phyloP scores from a whole-genome alignment of 1,140 invertebrate genomes.

The Drosophila kikkawai region DNA sequence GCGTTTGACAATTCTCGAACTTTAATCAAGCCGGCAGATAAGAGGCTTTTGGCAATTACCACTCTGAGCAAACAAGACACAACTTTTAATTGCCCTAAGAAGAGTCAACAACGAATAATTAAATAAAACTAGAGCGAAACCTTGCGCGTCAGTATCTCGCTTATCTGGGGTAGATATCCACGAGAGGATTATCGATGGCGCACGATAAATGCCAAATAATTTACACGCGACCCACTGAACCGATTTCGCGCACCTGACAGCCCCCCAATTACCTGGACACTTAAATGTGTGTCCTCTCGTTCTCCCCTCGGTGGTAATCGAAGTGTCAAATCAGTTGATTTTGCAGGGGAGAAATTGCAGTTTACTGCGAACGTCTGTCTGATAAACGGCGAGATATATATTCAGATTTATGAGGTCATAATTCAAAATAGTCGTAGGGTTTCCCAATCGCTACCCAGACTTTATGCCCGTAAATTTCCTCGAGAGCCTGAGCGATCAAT shows the following conservation, averaged over 20 bases:
- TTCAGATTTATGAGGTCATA: conserved; percentile 50
- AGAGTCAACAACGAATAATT: conserved; percentile 41
- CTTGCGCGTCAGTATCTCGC: conserved; percentile 37
- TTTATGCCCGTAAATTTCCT: conserved; percentile 32
- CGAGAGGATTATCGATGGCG: conserved; percentile 47
- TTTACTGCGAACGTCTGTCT: conserved; percentile 48
- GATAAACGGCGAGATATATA: conserved; percentile 35
- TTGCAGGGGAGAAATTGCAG: conserved; percentile 15
- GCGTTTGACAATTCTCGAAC: conserved; percentile 9
- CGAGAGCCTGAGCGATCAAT: conserved; percentile 10
- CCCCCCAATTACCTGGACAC: conserved; percentile 33
- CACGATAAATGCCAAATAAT: conserved; percentile 59
- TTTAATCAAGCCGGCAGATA: conserved; percentile 35
- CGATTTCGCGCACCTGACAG: conserved; percentile 22
- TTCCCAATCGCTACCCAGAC: conserved; percentile 32
- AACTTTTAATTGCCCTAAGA: conserved; percentile 50
- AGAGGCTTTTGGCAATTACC: conserved; percentile 29
- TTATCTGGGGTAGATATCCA: conserved; percentile 37
- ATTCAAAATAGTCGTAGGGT: conserved; percentile 27
- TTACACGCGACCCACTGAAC: conserved; percentile 23
- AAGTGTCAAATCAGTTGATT: conserved; percentile 22
- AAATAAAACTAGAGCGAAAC: conserved; percentile 42
- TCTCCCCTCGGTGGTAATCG: conserved; percentile 17
- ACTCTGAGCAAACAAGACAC: conserved; percentile 36
- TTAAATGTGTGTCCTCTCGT: conserved; percentile 18